Conservation (phyloP, 2,797 vertebrate genomes). For the Gephyroberyx darwinii region DNA sequence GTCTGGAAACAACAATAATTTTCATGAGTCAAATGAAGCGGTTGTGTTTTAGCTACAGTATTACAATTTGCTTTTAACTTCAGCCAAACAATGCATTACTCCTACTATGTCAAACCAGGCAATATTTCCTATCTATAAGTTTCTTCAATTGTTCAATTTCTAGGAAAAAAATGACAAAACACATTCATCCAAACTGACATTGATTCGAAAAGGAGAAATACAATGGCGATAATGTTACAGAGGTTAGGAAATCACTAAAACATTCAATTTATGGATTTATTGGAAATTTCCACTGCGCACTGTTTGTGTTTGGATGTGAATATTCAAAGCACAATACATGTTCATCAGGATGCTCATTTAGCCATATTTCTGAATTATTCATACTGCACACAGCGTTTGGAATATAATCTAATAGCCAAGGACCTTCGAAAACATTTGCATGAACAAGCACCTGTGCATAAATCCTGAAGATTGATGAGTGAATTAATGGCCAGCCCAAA, state of each 20-base stretch:
- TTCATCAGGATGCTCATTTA: slow-evolving; percentile 70
- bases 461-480: slow-evolving; percentile 78
- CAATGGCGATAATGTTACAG: neutral
- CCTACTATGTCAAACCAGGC: too few species aligned
- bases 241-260: slow-evolving; percentile 29
- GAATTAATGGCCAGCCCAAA: slow-evolving; percentile 74
- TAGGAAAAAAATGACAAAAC: neutral
- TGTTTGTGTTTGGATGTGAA: slow-evolving; percentile 48
- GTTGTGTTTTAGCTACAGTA: slow-evolving; percentile 10
- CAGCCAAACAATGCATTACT: neutral
- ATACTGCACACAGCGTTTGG: slow-evolving; percentile 62
- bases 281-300: slow-evolving; percentile 50
- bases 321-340: slow-evolving; percentile 62
- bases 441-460: slow-evolving; percentile 81
- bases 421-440: slow-evolving; percentile 70
- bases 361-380: slow-evolving; percentile 77
- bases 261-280: slow-evolving; percentile 31
- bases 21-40: neutral
- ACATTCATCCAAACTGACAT: neutral
- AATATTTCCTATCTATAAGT: too few species aligned
- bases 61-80: neutral
- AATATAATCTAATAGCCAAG: slow-evolving; percentile 74
- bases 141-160: neutral
- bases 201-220: slow-evolving; percentile 3
- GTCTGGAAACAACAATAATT: slow-evolving; percentile 79